Percentiles rank a stretch among this genome's conserved stretches.
These are phyloP conservation scores for Danaus plexippus DNA, from an alignment of 1,140 invertebrate genomes.

Conservation along the genomic window DNA sequence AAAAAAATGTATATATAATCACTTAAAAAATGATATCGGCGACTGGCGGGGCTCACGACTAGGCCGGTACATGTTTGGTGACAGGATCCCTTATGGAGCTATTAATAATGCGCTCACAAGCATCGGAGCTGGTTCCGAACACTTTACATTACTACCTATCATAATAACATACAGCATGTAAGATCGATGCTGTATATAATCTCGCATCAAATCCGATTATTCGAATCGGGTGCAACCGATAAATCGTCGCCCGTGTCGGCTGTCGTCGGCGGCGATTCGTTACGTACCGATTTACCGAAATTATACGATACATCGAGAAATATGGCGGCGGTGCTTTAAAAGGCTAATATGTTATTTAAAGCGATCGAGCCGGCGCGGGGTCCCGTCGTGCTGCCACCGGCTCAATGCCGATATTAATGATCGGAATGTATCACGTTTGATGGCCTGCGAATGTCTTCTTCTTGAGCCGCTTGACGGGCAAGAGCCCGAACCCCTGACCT, in stretches of 20 bases:
- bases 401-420: slow-evolving; percentile 62
- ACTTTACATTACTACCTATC: background rate
- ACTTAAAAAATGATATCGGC: no score
- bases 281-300: slow-evolving; percentile 55
- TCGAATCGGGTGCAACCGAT: slow-evolving; percentile 50
- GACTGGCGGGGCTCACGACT: no score
- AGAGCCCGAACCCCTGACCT: background rate
- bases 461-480: slow-evolving; percentile 26
- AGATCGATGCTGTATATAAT: slow-evolving; percentile 8
- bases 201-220: slow-evolving; percentile 51
- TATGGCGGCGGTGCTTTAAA: slow-evolving; percentile 57
- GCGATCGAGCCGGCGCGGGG: slow-evolving; percentile 32
- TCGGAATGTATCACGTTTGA: slow-evolving; percentile 48
- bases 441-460: slow-evolving; percentile 45
- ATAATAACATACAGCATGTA: background rate
- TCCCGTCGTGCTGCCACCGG: slow-evolving; percentile 54
- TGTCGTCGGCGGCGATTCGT: slow-evolving; percentile 55
- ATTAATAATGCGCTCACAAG: no score
- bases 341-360: slow-evolving; percentile 60
- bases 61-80: no score
- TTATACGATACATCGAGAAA: slow-evolving; percentile 54
- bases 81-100: no score
- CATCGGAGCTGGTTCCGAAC: no score
- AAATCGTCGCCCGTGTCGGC: slow-evolving; percentile 46
- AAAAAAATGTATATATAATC: no score